Evolutionary conservation across 2,797 vertebrate genomes (phyloP).

Genomic region (Sebastes glaucus): DNA sequence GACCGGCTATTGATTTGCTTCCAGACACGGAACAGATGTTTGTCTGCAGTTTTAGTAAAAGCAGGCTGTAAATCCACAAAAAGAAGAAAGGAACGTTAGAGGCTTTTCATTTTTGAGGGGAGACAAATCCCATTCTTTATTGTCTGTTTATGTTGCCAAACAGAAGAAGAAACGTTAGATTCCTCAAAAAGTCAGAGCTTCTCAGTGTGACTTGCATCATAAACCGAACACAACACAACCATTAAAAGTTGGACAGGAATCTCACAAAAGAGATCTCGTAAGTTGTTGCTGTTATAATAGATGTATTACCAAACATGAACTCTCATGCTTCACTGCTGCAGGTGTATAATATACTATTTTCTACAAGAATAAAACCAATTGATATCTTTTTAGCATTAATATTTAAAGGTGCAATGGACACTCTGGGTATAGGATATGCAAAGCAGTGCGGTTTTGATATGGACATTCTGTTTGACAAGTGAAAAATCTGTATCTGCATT

Average conservation of each 20-base stretch:
- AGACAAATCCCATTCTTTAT: background rate
- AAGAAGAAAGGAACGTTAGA: background rate
- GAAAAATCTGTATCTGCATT: background rate
- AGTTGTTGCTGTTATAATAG: background rate
- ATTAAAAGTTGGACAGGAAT: background rate
- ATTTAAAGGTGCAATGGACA: background rate
- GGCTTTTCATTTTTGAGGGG: background rate
- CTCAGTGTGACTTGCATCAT: background rate
- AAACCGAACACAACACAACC: background rate
- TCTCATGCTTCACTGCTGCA: background rate
- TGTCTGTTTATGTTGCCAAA: background rate
- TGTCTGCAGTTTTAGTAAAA: conserved; percentile 31
- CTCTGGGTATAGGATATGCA: background rate
- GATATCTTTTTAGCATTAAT: background rate
- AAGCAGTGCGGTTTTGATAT: background rate
- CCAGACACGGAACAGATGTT: conserved; percentile 56
- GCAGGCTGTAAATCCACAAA: conserved; percentile 20
- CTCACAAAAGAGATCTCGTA: background rate
- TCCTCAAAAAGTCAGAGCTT: background rate
- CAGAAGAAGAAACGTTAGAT: background rate
- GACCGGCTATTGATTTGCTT: conserved; percentile 52
- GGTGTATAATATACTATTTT: background rate
- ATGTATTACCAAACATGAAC: background rate
- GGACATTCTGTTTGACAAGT: background rate
- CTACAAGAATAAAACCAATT: background rate